A percentile compares a stretch with the other conserved stretches of the same genome.
phyloP scores from a whole-genome alignment of 2,888 invertebrate species.

The Eupithecia tripunctaria region DNA sequence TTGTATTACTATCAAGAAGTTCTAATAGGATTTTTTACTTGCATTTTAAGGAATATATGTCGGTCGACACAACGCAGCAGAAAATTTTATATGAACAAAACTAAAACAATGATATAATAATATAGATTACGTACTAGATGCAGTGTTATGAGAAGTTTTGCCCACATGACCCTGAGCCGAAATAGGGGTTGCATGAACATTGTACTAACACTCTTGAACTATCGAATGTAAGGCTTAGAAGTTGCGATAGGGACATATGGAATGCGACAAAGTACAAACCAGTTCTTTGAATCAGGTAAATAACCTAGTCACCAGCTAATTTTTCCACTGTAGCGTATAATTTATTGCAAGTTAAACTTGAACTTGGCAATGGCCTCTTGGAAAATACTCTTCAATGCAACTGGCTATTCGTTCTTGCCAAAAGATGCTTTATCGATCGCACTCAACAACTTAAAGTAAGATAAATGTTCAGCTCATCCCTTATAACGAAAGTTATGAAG shows the following conservation, averaged over 20 bases:
- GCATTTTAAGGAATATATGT: background rate
- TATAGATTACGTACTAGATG: background rate
- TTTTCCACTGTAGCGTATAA: background rate
- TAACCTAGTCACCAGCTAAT: background rate
- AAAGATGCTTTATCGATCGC: constrained; percentile 10
- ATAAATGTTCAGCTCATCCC: constrained; percentile 18
- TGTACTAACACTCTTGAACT: background rate
- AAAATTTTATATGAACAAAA: constrained; percentile 1
- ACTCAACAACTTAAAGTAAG: constrained; percentile 17
- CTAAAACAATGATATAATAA: background rate
- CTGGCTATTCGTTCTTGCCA: background rate
- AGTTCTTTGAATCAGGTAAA: background rate
- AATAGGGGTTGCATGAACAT: background rate
- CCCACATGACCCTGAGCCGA: background rate
- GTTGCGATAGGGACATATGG: background rate
- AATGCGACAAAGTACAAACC: background rate
- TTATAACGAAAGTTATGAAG: constrained; percentile 13
- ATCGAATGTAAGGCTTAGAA: background rate
- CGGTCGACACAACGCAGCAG: background rate
- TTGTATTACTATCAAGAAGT: background rate
- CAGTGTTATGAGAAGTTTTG: background rate
- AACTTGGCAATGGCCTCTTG: background rate
- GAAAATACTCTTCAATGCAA: background rate
- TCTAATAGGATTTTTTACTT: background rate
- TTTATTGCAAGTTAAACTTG: background rate